These are phyloP conservation scores for Saxidomus purpurata DNA, from an alignment of 1,140 invertebrate species.

Conservation along the genomic window DNA sequence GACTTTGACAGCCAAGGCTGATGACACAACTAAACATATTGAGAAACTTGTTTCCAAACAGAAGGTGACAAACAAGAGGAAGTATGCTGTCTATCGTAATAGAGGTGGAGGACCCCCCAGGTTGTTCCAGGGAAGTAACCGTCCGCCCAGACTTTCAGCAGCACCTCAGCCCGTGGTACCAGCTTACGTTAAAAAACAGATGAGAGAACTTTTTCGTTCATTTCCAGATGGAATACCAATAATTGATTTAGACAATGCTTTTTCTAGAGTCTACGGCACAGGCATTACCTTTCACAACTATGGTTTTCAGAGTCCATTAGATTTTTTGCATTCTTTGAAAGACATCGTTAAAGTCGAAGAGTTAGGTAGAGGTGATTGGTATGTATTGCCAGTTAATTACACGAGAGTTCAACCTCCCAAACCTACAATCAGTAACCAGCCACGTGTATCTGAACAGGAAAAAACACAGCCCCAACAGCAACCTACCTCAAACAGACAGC, in stretches of 20 bases:
- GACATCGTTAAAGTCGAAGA: constrained; percentile 73
- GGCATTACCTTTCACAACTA: constrained; percentile 69
- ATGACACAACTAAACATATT: constrained; percentile 79
- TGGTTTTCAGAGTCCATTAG: constrained; percentile 73
- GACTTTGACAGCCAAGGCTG: constrained; percentile 74
- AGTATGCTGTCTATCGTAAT: constrained; percentile 69
- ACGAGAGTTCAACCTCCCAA: not conserved
- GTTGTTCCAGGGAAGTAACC: not conserved
- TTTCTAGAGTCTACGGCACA: constrained; percentile 74
- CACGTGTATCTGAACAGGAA: not conserved
- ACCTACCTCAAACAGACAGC: not conserved
- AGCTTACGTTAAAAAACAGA: constrained; percentile 68
- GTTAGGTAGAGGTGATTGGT: constrained; percentile 62
- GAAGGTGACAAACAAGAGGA: constrained; percentile 74
- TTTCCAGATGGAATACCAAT: constrained; percentile 74
- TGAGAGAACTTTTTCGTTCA: constrained; percentile 70
- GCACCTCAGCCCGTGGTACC: constrained; percentile 65
- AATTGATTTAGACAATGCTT: constrained; percentile 75
- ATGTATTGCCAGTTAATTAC: constrained; percentile 65
- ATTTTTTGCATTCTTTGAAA: constrained; percentile 70
- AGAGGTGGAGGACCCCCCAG: constrained; percentile 36
- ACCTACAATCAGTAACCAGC: not conserved
- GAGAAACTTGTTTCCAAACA: constrained; percentile 80
- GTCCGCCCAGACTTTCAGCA: not conserved
- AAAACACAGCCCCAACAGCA: not conserved